Base-by-base conservation (phyloP, 2,888 invertebrate genomes). In the Troglohyphantes excavatus region DNA sequence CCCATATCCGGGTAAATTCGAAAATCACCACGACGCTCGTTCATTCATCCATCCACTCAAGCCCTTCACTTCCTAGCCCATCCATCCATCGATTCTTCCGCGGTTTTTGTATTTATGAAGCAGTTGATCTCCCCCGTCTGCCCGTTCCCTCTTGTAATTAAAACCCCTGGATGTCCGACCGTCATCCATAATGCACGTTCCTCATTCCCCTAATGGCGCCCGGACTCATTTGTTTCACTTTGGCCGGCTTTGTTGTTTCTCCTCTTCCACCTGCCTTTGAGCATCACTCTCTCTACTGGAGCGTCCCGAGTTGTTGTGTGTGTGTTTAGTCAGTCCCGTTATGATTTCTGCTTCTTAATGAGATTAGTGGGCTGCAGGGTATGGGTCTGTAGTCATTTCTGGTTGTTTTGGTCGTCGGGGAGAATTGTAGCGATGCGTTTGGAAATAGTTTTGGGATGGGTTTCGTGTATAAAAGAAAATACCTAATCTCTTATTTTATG, bases 181-280 rank as follows among this genome's bases (percentile, higher is more conserved):
- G 83, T 82, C 88, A 88, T 88, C 76, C 82, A 88, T 88, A 88
- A 88, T 88, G 88, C 53, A 88, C 29, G 23, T 73, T 5, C 43
- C 88, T 88, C 88, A 88, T 88, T 73, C 67, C 61, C 23, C 70
- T 88, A 88, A 88, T 88, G 88, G 88, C 39, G 13, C 26, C 29
- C 72, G 79, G 75, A 72, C 70, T 81, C 81, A 81, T 81, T 88
- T 88, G 81, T 82, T 81, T 88, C 75, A 82, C 75, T 82, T 88
- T 88, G 75, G 53, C 17, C 65, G 65, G 23, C 39, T 43, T 33
- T 17, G 43, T 26, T 43, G 39, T 29, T 29, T 9, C n/a, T 72
- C 46, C 59, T 29, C 72, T 27, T 65, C 46, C 84, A 84, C 84
- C 84, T 84, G 84, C 84, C 84, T 43, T 13, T 3, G 27, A 2